A percentile compares a stretch with the other conserved stretches of the same genome.
Conservation (phyloP, 2,888 invertebrate genomes). For the Synergus japonicus region DNA sequence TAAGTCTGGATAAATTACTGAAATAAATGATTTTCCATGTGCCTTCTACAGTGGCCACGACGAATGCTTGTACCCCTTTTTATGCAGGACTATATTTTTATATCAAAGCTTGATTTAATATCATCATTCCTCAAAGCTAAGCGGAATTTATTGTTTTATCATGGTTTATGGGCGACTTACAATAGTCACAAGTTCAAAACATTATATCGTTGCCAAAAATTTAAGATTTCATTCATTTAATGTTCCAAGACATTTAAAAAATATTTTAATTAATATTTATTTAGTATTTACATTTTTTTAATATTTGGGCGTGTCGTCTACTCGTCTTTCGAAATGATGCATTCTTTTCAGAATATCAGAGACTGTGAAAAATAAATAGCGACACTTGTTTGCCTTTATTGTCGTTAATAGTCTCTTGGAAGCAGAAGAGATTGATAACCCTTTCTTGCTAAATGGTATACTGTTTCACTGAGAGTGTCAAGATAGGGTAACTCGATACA, state of each 20-base stretch:
- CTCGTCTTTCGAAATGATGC: neutral
- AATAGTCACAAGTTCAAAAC: neutral
- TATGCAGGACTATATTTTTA: constrained; percentile 6
- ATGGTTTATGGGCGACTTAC: neutral
- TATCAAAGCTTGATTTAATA: neutral
- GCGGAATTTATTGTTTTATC: constrained; percentile 2
- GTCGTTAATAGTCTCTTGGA: constrained; percentile 45
- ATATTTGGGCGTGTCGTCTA: neutral
- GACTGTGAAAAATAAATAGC: neutral
- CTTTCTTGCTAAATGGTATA: constrained; percentile 57
- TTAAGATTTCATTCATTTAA: neutral
- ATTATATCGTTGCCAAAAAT: neutral
- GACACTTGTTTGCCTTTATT: neutral
- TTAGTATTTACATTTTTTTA: no score
- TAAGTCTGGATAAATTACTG: constrained; percentile 30
- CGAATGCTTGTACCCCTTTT: neutral
- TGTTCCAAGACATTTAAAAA: neutral
- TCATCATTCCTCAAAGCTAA: neutral
- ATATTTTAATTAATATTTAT: neutral
- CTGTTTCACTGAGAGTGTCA: constrained; percentile 63
- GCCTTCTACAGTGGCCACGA: constrained; percentile 2
- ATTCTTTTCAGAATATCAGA: neutral
- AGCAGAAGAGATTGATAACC: constrained; percentile 58
- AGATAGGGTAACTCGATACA: constrained; percentile 68
- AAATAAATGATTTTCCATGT: constrained; percentile 37